Conservation (phyloP, 2,113 vertebrate genomes). For the Gnathonemus longibarbis region DNA sequence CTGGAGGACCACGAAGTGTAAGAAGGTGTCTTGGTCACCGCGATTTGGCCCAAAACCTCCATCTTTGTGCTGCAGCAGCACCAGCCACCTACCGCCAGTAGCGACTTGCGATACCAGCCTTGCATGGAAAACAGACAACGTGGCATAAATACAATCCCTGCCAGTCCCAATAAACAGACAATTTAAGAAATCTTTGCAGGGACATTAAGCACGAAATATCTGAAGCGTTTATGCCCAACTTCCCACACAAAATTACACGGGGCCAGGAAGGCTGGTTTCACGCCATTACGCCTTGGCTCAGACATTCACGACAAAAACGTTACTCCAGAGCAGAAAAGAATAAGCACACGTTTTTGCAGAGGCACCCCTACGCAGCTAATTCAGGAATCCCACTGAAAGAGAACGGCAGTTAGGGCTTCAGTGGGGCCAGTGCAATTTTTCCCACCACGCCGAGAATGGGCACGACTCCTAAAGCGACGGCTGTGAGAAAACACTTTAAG, state of each 20-base stretch:
- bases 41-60: not conserved
- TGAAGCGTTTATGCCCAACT: not conserved
- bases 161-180: not conserved
- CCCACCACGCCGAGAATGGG: not conserved
- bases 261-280: not conserved
- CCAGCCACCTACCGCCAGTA: not conserved
- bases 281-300: not conserved
- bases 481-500: not conserved
- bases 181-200: not conserved
- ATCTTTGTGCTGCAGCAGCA: not conserved
- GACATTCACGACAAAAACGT: not conserved
- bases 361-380: not conserved
- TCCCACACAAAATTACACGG: not conserved
- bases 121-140: not conserved
- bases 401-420: not conserved
- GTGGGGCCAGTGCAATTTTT: not conserved
- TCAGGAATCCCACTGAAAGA: not conserved
- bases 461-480: not conserved
- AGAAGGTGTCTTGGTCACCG: not conserved
- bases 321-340: not conserved
- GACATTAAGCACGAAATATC: not conserved
- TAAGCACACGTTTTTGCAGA: not conserved
- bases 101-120: not conserved
- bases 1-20: not conserved
- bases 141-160: not conserved